Conservation (phyloP, 2,797 vertebrate genomes). For the Takifugu ocellatus region DNA sequence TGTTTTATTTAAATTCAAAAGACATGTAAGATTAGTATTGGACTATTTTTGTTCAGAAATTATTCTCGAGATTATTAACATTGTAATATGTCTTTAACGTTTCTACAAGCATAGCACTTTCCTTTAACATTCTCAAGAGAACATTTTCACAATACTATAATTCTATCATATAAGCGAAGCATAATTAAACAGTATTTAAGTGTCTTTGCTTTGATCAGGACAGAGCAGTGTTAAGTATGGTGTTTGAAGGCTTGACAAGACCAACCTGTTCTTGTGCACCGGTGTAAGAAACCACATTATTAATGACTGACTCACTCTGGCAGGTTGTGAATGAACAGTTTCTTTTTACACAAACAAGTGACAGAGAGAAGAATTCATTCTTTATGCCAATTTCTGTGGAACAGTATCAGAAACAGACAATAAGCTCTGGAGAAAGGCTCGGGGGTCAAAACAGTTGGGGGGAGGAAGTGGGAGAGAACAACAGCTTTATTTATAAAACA, state of each 20-base stretch:
- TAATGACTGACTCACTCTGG: conserved; percentile 71
- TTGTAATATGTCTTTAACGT: no score
- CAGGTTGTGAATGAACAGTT: conserved; percentile 58
- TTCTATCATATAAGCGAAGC: no score
- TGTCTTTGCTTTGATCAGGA: conserved; percentile 20
- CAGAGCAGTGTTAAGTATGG: conserved; percentile 26
- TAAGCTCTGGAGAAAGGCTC: conserved; percentile 5
- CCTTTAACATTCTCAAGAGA: no score
- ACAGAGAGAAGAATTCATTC: conserved; percentile 44
- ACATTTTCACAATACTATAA: no score
- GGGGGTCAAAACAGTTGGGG: conserved; percentile 5
- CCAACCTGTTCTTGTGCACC: conserved; percentile 78
- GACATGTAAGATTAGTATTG: not conserved
- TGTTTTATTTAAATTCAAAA: not conserved
- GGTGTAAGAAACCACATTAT: conserved; percentile 66
- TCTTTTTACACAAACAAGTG: conserved; percentile 57
- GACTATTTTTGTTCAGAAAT: no score
- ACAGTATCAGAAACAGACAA: conserved; percentile 30
- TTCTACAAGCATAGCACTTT: no score
- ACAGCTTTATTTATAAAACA: conserved; percentile 1
- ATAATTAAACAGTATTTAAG: not conserved
- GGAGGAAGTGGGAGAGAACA: conserved; percentile 5
- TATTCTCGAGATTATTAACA: no score
- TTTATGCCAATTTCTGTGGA: conserved; percentile 36
- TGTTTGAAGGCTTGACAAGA: conserved; percentile 70